Evolutionary conservation across 1,140 invertebrate species (phyloP).

Genomic region (Drosophila persimilis): DNA sequence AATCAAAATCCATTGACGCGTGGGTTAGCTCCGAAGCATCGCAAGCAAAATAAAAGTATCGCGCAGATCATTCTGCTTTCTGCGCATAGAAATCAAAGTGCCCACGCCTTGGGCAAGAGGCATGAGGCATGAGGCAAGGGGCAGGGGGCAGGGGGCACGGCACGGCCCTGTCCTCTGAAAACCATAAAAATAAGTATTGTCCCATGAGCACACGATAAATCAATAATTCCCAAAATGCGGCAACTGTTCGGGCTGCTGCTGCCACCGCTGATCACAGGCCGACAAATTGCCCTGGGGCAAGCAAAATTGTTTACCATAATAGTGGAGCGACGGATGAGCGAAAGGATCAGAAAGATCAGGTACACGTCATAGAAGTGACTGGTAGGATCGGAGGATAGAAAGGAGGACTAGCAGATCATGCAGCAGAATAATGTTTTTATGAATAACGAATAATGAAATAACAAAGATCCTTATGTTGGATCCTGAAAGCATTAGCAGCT

Average conservation of each 20-base stretch:
- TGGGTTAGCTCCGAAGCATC: conserved; percentile 22
- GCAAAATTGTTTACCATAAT: neutral
- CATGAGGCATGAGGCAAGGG: conserved; percentile 1
- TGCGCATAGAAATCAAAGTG: conserved; percentile 29
- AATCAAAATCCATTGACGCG: conserved; percentile 27
- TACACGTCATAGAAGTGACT: too few species aligned
- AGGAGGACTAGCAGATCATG: too few species aligned
- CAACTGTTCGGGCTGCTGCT: conserved; percentile 48
- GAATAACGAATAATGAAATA: too few species aligned
- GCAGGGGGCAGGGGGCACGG: neutral
- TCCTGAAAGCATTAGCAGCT: too few species aligned
- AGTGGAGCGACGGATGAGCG: neutral
- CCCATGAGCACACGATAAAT: conserved; percentile 54
- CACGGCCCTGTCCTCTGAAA: neutral
- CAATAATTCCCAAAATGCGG: conserved; percentile 64
- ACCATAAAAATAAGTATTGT: conserved; percentile 13
- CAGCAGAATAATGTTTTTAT: too few species aligned
- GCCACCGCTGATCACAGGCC: neutral
- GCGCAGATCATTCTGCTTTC: conserved; percentile 20
- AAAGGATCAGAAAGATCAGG: conserved; percentile 1
- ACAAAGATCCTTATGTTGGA: too few species aligned
- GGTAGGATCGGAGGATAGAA: too few species aligned
- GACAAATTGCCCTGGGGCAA: conserved; percentile 28
- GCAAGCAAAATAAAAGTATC: conserved; percentile 13
- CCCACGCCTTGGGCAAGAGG: conserved; percentile 25